Evolutionary conservation across 2,113 vertebrate genomes (phyloP).

Genomic region (Coryphaenoides rupestris): DNA sequence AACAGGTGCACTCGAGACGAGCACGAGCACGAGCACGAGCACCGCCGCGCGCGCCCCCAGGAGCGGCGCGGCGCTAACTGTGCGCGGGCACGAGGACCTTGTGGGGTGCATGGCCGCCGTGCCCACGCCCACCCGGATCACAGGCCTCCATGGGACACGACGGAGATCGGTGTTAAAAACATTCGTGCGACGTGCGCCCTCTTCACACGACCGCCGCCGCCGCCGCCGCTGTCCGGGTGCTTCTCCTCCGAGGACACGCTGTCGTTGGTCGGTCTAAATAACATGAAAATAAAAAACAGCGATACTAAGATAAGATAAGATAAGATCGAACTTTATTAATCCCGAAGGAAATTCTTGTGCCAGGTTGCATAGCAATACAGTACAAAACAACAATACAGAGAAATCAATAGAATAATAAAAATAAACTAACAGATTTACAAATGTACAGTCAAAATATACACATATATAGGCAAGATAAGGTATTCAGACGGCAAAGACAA

Average conservation of each 20-base stretch:
- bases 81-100: constrained; percentile 18
- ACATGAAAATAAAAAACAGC: constrained; percentile 2
- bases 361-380: too few species aligned
- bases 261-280: constrained; percentile 32
- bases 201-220: constrained; percentile 16
- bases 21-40: constrained; percentile 55
- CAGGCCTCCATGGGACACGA: constrained; percentile 39
- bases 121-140: constrained; percentile 28
- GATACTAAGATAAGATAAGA: too few species aligned
- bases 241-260: neutral
- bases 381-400: too few species aligned
- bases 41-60: constrained; percentile 43
- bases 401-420: too few species aligned
- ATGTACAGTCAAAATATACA: too few species aligned
- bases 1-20: constrained; percentile 49
- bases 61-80: constrained; percentile 36
- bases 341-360: too few species aligned
- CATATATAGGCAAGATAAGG: too few species aligned
- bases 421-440: too few species aligned
- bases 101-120: constrained; percentile 43
- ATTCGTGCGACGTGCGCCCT: constrained; percentile 15
- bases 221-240: too few species aligned
- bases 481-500: too few species aligned
- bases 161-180: constrained; percentile 23
- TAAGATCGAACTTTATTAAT: too few species aligned